phyloP scores from a whole-genome alignment of 2,113 vertebrate genomes.

The Perccottus glenii region DNA sequence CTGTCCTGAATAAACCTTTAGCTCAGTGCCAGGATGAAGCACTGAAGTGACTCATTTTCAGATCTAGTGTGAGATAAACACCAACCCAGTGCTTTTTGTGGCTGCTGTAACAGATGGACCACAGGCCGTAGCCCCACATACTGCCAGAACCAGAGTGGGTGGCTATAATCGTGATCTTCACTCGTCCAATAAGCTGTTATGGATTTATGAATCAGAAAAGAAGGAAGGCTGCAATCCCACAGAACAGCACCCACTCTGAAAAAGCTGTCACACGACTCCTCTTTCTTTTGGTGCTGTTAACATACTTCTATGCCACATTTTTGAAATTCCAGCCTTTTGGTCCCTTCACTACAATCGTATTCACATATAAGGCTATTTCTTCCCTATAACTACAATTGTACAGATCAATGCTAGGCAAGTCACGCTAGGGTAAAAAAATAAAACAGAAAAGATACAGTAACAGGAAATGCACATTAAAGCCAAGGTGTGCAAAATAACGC shows the following conservation, averaged over 20 bases:
- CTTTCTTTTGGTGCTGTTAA: constrained; percentile 22
- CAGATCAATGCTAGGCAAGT: no score
- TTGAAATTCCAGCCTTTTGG: constrained; percentile 59
- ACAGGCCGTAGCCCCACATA: constrained; percentile 31
- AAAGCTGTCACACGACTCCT: constrained; percentile 25
- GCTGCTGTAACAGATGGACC: constrained; percentile 50
- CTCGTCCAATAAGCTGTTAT: constrained; percentile 41
- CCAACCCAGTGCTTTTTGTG: constrained; percentile 17
- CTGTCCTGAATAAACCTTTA: neutral
- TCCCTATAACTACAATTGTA: no score
- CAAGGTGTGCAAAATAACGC: no score
- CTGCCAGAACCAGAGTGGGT: constrained; percentile 41
- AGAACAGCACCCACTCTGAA: constrained; percentile 51
- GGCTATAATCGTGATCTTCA: constrained; percentile 47
- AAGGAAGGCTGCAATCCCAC: constrained; percentile 44
- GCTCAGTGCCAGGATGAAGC: neutral
- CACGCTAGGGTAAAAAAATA: no score
- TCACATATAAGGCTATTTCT: no score
- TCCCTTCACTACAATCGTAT: neutral
- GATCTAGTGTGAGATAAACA: constrained; percentile 14
- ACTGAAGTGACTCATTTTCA: neutral
- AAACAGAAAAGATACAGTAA: no score
- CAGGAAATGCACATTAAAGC: no score
- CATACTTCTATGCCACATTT: constrained; percentile 38
- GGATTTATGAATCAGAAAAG: constrained; percentile 60